Base-by-base conservation (phyloP, 2,888 invertebrate species). In the Drosophila leonis region DNA sequence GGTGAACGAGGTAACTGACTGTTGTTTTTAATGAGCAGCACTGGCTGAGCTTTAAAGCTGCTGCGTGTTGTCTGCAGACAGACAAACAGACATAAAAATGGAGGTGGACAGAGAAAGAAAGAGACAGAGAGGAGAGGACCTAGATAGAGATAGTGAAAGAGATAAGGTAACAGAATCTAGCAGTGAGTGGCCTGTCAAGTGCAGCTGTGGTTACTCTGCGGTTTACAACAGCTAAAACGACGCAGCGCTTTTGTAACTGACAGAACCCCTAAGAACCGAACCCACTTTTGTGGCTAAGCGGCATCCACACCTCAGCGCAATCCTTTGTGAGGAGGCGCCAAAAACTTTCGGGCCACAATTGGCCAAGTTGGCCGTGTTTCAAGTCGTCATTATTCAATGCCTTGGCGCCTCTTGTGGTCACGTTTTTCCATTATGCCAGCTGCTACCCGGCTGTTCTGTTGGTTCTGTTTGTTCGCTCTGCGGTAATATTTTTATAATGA, bases 401-500 rank as follows among this genome's bases (percentile, higher is more conserved):
- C 76, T 72, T 79, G 76, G 78, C 78, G 72, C 78, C 70, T 62
- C 65, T 65, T 72, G 68, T 78, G 87, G 89, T 86, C 89, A 88
- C 85, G 86, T 87, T 86, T 88, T 65, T 70, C 82, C 75, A 86
- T 88, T 88, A 87, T 81, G 73, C 63, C 62, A 62, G 65, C 62
- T 67, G 54, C 70, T 65, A 12, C 29, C n/a, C 44, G 62, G 31
- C 48, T 64, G 15, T n/a, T n/a, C n/a, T 20, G 51, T 27, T 65
- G 39, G 20, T 27, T 18, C 51, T 64, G 44, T 65, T 71, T 68
- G 62, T 29, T 71, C 56, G 41, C 54, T 41, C 20, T 44, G 66
- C 61, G 63, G 69, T 85, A 86, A 88, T 88, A 86, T 83, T 86
- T 83, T 81, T 88, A 81, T 86, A 88, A 88, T 89, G 80, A 72